These are phyloP conservation scores for Rhopalosiphum maidis DNA, from an alignment of 1,140 invertebrate genomes.

Conservation along the genomic window DNA sequence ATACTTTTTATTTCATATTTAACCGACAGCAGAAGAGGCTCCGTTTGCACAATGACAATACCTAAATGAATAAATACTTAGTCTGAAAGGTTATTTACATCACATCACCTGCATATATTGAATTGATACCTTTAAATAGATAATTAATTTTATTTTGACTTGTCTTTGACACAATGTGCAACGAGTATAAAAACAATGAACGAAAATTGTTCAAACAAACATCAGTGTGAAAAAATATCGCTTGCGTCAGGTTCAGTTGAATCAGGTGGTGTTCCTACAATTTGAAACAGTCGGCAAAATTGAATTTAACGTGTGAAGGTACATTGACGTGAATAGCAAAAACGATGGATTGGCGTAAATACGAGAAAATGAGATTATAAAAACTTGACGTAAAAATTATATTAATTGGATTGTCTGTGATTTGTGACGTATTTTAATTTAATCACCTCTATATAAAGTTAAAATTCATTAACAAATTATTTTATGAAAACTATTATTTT, in stretches of 20 bases:
- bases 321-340: not conserved
- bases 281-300: not conserved
- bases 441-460: not conserved
- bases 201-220: not conserved
- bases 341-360: not conserved
- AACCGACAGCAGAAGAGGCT: no score
- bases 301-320: not conserved
- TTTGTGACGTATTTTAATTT: constrained; percentile 6
- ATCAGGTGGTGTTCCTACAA: constrained; percentile 15
- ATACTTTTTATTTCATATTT: no score
- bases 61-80: not conserved
- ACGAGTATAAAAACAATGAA: not conserved
- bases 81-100: not conserved
- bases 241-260: constrained; percentile 16
- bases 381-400: constrained; percentile 2
- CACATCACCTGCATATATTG: not conserved
- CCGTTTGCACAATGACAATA: no score
- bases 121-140: not conserved
- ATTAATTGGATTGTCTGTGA: not conserved
- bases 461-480: not conserved
- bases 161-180: not conserved
- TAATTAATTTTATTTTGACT: not conserved
- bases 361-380: not conserved
- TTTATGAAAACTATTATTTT: not conserved
- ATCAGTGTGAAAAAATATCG: not conserved